These are phyloP conservation scores for Anableps anableps DNA, from an alignment of 2,797 vertebrate genomes.

Conservation along the genomic window DNA sequence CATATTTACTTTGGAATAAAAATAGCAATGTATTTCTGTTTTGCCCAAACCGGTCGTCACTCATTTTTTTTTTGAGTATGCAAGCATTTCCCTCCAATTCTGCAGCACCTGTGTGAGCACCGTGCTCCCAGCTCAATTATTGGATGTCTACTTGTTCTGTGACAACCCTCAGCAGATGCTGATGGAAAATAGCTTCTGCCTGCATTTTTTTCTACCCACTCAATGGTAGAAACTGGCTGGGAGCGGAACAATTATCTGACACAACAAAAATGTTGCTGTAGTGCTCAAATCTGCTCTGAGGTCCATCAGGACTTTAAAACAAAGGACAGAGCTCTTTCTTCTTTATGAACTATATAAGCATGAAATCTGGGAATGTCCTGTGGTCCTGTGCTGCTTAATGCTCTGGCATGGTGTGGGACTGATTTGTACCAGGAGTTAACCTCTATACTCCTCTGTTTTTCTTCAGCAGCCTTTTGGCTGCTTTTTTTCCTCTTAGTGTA, in stretches of 20 bases:
- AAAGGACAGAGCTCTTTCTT: slow-evolving; percentile 30
- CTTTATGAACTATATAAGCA: slow-evolving; percentile 17
- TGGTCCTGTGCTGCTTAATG: slow-evolving; percentile 17
- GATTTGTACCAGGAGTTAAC: slow-evolving; percentile 37
- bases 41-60: slow-evolving; percentile 20
- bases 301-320: slow-evolving; percentile 19
- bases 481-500: slow-evolving; percentile 21
- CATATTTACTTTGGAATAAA: slow-evolving; percentile 45
- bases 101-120: slow-evolving; percentile 15
- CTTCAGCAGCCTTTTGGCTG: slow-evolving; percentile 18
- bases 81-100: slow-evolving; percentile 23
- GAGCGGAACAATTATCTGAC: slow-evolving; percentile 41
- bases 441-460: slow-evolving; percentile 31
- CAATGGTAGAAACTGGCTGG: slow-evolving; percentile 28
- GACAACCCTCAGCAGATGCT: slow-evolving; percentile 37
- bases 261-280: slow-evolving; percentile 16
- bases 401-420: slow-evolving; percentile 12
- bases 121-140: slow-evolving; percentile 20
- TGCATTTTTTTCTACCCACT: slow-evolving; percentile 14
- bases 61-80: slow-evolving; percentile 32
- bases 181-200: slow-evolving; percentile 39
- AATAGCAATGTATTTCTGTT: slow-evolving; percentile 33
- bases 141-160: slow-evolving; percentile 22
- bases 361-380: slow-evolving; percentile 33
- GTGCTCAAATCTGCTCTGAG: slow-evolving; percentile 26